Conservation (phyloP, 2,797 vertebrate species). For the Lacerta agilis region DNA sequence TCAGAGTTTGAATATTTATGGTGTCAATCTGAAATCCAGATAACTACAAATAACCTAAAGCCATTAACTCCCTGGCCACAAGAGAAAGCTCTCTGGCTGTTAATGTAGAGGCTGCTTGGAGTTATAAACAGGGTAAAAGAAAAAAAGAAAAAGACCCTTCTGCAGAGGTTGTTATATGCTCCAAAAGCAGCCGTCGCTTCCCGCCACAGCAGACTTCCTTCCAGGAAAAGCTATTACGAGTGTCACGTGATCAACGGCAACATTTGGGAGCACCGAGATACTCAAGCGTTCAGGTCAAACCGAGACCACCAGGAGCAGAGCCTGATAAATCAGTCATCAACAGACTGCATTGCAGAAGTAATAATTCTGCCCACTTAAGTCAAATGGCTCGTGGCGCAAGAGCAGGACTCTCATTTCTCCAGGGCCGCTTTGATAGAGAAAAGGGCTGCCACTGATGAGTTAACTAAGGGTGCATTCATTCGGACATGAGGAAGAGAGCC, state of each 20-base stretch:
- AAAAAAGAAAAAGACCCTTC: neutral
- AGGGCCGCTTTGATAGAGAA: neutral
- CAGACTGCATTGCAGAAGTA: conserved; percentile 41
- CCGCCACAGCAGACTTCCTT: conserved; percentile 55
- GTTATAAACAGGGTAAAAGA: conserved; percentile 25
- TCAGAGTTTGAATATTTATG: conserved; percentile 82
- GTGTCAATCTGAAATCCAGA: conserved; percentile 82
- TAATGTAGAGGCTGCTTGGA: conserved; percentile 62
- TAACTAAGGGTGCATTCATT: no score
- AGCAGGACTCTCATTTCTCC: neutral
- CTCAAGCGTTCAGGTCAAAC: conserved; percentile 51
- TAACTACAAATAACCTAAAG: conserved; percentile 79
- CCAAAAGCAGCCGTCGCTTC: conserved; percentile 46
- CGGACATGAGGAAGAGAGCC: no score
- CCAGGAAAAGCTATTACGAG: conserved; percentile 49
- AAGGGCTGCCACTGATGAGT: neutral
- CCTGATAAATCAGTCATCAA: conserved; percentile 62
- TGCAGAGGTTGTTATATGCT: conserved; percentile 6
- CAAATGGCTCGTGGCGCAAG: neutral
- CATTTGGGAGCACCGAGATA: conserved; percentile 52
- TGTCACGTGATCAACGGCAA: conserved; percentile 51
- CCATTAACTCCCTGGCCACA: conserved; percentile 73
- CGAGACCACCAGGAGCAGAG: conserved; percentile 47
- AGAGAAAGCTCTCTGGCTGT: conserved; percentile 69
- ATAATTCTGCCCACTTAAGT: neutral